These are phyloP conservation scores for Chamaea fasciata DNA, from an alignment of 2,113 vertebrate species.

Conservation along the genomic window DNA sequence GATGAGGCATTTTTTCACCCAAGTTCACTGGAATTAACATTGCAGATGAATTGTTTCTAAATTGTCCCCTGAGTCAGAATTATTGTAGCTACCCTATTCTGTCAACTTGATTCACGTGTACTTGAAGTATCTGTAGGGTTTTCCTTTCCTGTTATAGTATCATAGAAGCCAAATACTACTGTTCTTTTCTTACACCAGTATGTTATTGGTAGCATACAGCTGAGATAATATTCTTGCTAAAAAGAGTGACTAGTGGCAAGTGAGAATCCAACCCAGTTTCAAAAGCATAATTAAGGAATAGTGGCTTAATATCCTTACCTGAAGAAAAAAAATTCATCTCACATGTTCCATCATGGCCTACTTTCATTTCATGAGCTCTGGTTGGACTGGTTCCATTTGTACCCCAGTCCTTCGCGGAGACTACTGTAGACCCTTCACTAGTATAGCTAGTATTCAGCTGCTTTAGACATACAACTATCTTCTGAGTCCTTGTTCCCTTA, in stretches of 20 bases:
- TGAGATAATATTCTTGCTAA: not conserved
- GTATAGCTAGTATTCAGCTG: not conserved
- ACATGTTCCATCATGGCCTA: not conserved
- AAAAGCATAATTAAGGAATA: not conserved
- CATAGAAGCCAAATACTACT: not conserved
- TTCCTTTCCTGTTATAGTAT: not conserved
- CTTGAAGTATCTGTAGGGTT: not conserved
- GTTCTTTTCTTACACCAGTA: not conserved
- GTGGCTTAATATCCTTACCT: not conserved
- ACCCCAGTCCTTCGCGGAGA: not conserved
- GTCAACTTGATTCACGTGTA: not conserved
- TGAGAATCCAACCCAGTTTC: not conserved
- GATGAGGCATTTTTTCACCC: not conserved
- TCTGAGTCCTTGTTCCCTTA: not conserved
- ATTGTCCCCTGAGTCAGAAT: not conserved
- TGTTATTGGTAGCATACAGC: not conserved
- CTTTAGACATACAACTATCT: not conserved
- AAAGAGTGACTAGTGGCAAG: not conserved
- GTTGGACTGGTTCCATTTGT: not conserved
- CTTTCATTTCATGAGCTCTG: not conserved
- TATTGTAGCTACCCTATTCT: not conserved
- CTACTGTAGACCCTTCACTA: not conserved
- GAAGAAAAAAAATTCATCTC: not conserved
- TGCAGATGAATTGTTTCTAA: not conserved
- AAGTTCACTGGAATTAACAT: not conserved